Evolutionary conservation across 2,797 vertebrate genomes (phyloP), one percentile per base, ranked within the genome.

Genomic region (Spatula clypeata): DNA sequence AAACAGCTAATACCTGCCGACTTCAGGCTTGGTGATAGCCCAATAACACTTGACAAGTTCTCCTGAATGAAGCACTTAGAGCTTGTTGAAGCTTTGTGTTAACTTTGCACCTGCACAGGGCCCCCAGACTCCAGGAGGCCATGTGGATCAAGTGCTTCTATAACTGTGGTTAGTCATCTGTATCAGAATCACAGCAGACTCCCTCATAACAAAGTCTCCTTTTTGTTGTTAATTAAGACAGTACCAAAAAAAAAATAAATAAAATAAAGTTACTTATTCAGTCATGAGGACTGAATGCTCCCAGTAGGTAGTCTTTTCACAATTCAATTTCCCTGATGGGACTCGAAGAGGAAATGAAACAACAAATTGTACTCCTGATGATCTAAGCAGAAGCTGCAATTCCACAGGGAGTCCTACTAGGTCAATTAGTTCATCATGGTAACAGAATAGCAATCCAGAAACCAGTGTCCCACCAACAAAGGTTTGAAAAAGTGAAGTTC

Each of bases 141-240:
- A 5, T 40, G 61, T n/a, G 94, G 95, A 97, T 94, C 89, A 87
- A 97, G 96, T 44, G 90, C 94, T 97, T 92, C 95, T 81, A 29
- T 88, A 45, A 96, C 60, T 27, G 62, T 79, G 94, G 93, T 84
- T 94, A 97, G 44, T 98, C 97, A 97, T 98, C 96, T 95, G 94
- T 80, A 95, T 96, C 96, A 75, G 85, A 97, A 97, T 88, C 96
- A 89, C 95, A 97, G 96, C 96, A 64, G 92, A 96, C 86, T 90
- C 87, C 92, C 94, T 96, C 93, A 64, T 89, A 97, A 97, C 94
- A 96, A 98, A 97, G 96, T 95, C 94, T 86, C 97, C 80, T 93
- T 95, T 92, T 97, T 97, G 94, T 96, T 95, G 95, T 97, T 98
- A 98, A 98, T 98, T 97, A 98, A 98, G 98, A 98, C 87, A 97